phyloP scores from a whole-genome alignment of 2,888 invertebrate genomes.

The Dione vanillae region DNA sequence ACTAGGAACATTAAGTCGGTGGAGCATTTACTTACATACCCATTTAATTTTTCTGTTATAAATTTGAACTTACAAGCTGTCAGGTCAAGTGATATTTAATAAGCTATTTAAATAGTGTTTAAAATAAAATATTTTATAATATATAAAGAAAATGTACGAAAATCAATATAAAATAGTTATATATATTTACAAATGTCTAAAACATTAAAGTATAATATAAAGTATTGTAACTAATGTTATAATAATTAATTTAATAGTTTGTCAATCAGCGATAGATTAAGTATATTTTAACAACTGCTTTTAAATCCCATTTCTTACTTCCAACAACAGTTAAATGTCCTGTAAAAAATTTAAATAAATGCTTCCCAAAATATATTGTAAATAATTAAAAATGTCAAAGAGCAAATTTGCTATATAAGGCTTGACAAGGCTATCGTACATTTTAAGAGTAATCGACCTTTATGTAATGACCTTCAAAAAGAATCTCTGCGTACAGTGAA shows the following conservation, averaged over 20 bases:
- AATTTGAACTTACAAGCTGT: too few relatives aligned
- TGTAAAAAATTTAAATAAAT: background rate
- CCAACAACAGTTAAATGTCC: background rate
- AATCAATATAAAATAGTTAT: too few relatives aligned
- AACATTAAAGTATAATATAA: too few relatives aligned
- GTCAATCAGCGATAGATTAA: background rate
- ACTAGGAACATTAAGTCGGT: too few relatives aligned
- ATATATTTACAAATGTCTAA: too few relatives aligned
- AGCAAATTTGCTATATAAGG: constrained; percentile 2
- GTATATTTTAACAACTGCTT: background rate
- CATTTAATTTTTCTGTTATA: too few relatives aligned
- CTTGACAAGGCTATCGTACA: constrained; percentile 6
- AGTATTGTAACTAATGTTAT: too few relatives aligned
- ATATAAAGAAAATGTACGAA: too few relatives aligned
- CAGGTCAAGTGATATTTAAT: too few relatives aligned
- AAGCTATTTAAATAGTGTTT: too few relatives aligned
- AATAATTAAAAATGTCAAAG: constrained; percentile 7
- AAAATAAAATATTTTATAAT: too few relatives aligned
- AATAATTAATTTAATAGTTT: background rate
- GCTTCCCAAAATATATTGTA: background rate
- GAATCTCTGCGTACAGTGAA: background rate
- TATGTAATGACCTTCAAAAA: background rate
- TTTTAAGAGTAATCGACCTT: constrained; percentile 16
- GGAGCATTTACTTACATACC: too few relatives aligned
- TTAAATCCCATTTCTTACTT: background rate